Conservation (phyloP, 2,797 vertebrate species). For the Aotus griseimembra region DNA sequence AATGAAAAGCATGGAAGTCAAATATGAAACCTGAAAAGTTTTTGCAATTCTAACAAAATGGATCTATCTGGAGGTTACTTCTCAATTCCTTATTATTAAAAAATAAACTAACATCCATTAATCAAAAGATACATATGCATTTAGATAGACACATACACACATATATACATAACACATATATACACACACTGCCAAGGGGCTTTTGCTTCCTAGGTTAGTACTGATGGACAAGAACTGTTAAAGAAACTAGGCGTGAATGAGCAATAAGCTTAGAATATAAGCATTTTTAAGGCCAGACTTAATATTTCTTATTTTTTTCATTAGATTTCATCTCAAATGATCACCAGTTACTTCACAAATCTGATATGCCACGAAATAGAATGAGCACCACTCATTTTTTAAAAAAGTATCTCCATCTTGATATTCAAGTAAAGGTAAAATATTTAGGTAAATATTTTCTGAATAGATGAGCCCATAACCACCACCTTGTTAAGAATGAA, state of each 20-base stretch:
- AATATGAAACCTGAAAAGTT: neutral
- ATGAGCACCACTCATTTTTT: neutral
- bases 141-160: neutral
- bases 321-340: constrained; percentile 39
- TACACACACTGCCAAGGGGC: neutral
- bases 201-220: neutral
- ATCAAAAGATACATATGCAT: neutral
- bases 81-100: neutral
- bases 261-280: neutral
- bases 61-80: neutral
- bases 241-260: neutral
- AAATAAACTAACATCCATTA: neutral
- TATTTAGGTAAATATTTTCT: neutral
- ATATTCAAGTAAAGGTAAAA: constrained; percentile 1
- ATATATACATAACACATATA: neutral
- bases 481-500: neutral
- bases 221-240: neutral
- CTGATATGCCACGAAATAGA: neutral
- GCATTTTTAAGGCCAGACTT: neutral
- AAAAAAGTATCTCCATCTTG: neutral
- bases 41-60: neutral
- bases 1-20: neutral
- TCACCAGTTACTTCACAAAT: constrained; percentile 11
- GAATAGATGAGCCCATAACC: neutral
- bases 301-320: neutral